Conservation (phyloP, 2,888 invertebrate species). For the Macropis europaea region DNA sequence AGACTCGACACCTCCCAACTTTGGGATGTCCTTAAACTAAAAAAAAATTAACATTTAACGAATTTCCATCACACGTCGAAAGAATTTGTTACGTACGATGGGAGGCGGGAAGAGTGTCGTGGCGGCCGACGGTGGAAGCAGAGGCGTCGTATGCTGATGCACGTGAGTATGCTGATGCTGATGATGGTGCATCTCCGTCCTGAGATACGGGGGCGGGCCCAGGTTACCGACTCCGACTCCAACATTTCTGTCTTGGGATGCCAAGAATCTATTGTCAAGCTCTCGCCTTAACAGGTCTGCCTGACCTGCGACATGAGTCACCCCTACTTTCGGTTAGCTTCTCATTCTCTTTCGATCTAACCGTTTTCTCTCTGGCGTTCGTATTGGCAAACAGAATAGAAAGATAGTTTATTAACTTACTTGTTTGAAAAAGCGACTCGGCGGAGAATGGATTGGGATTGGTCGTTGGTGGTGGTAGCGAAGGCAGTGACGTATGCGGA, state of each 20-base stretch:
- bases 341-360: constrained; percentile 17
- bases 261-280: constrained; percentile 93
- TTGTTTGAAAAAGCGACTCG: constrained; percentile 92
- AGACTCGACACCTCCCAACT: constrained; percentile 89
- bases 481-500: constrained; percentile 76
- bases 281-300: constrained; percentile 93
- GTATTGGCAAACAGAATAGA: neutral
- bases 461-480: constrained; percentile 79
- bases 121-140: constrained; percentile 82
- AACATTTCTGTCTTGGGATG: constrained; percentile 87
- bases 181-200: constrained; percentile 95
- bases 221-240: constrained; percentile 78
- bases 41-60: constrained; percentile 35
- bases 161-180: constrained; percentile 96
- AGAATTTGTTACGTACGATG: constrained; percentile 81
- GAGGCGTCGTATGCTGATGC: constrained; percentile 89
- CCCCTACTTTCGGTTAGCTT: constrained; percentile 68
- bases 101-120: constrained; percentile 84
- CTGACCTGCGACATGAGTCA: constrained; percentile 83
- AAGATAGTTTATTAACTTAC: constrained; percentile 82
- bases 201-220: constrained; percentile 85
- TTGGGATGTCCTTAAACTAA: constrained; percentile 93
- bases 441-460: constrained; percentile 93
- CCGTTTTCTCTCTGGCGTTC: neutral
- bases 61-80: neutral